A percentile compares a stretch with the other conserved stretches of the same genome.
phyloP scores from a whole-genome alignment of 2,888 invertebrate species.

The Spodoptera picta region DNA sequence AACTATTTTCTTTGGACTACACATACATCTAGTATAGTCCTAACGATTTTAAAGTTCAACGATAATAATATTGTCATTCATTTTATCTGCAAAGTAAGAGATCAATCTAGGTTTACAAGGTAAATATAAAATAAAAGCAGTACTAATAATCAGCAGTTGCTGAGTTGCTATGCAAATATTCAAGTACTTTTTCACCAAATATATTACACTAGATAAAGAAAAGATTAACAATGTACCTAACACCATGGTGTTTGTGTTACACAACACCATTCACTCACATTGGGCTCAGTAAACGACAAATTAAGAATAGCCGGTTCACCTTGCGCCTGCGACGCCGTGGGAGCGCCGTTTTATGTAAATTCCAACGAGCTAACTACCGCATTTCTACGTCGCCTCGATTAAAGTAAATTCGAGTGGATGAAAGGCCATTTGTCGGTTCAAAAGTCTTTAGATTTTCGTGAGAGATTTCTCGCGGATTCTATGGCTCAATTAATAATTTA shows the following conservation, averaged over 20 bases:
- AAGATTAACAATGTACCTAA: slow-evolving; percentile 27
- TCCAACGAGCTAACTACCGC: slow-evolving; percentile 75
- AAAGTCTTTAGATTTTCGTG: slow-evolving; percentile 26
- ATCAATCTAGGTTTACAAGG: no score
- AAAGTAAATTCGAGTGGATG: slow-evolving; percentile 54
- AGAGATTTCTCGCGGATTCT: slow-evolving; percentile 35
- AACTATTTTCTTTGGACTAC: no score
- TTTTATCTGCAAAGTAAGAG: no score
- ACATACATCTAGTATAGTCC: no score
- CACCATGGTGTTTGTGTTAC: slow-evolving; percentile 59
- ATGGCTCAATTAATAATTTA: slow-evolving; percentile 15
- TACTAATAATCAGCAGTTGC: no score
- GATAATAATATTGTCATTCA: no score
- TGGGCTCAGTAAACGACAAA: slow-evolving; percentile 66
- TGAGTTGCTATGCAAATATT: no score
- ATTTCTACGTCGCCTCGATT: slow-evolving; percentile 71
- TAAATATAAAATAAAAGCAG: no score
- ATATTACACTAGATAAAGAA: slow-evolving; percentile 2
- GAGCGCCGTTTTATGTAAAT: slow-evolving; percentile 81
- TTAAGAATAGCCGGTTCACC: slow-evolving; percentile 83
- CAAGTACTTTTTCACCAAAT: background rate
- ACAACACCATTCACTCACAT: slow-evolving; percentile 67
- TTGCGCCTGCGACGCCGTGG: slow-evolving; percentile 79
- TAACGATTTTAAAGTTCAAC: no score
- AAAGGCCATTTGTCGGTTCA: slow-evolving; percentile 49